A percentile compares a stretch with the other conserved stretches of the same genome.
These are phyloP conservation scores for Hoplostethus atlanticus DNA, from an alignment of 2,797 vertebrate species.

Conservation along the genomic window DNA sequence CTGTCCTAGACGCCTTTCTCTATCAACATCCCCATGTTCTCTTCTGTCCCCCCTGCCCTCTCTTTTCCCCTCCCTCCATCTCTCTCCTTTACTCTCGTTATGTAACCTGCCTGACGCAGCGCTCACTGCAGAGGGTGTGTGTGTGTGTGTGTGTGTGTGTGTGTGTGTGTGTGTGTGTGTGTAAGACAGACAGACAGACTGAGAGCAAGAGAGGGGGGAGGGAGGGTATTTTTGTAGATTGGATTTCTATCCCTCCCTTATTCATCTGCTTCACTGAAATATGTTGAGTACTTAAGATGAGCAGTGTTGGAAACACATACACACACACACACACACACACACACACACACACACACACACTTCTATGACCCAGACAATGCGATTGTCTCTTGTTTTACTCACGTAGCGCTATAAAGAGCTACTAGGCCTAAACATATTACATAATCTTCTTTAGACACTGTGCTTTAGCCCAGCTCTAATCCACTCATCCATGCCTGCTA, in stretches of 20 bases:
- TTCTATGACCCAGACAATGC: constrained; percentile 50
- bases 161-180: constrained; percentile 42
- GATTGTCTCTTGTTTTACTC: constrained; percentile 56
- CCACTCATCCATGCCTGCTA: constrained; percentile 71
- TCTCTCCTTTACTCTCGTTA: constrained; percentile 67
- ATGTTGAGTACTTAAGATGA: constrained; percentile 45
- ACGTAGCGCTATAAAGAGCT: constrained; percentile 51
- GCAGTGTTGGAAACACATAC: constrained; percentile 35
- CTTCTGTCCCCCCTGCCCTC: constrained; percentile 23
- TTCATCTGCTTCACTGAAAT: constrained; percentile 68
- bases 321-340: constrained; percentile 21
- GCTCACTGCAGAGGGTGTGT: constrained; percentile 72
- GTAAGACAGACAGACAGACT: constrained; percentile 46
- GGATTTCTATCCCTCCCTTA: constrained; percentile 58
- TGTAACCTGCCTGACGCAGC: constrained; percentile 82
- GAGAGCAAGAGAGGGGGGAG: constrained; percentile 29
- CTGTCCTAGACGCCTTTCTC: constrained; percentile 7
- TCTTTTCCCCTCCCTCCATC: constrained; percentile 13
- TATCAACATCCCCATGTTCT: constrained; percentile 27
- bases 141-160: constrained; percentile 31
- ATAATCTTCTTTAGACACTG: constrained; percentile 74
- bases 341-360: constrained; percentile 8
- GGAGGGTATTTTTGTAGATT: constrained; percentile 54
- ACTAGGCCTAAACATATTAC: constrained; percentile 67
- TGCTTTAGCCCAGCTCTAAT: constrained; percentile 66